These are phyloP conservation scores for Drosophila algonquin DNA, from an alignment of 2,888 invertebrate species.

Conservation along the genomic window DNA sequence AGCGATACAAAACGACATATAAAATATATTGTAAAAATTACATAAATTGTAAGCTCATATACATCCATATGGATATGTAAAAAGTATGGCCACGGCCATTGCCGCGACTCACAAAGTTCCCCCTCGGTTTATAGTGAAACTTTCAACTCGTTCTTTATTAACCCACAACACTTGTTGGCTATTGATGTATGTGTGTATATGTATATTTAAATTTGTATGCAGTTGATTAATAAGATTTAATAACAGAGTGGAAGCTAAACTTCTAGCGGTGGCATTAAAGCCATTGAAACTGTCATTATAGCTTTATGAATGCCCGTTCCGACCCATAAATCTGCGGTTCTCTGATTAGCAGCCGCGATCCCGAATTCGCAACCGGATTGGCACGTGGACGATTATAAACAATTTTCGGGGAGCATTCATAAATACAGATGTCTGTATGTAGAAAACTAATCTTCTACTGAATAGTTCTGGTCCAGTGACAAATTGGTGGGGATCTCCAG, in stretches of 20 bases:
- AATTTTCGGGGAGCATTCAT: background rate
- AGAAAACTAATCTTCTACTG: slow-evolving; percentile 13
- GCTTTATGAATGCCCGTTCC: slow-evolving; percentile 42
- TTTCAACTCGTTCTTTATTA: slow-evolving; percentile 23
- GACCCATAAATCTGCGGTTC: slow-evolving; percentile 33
- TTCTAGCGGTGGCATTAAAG: slow-evolving; percentile 41
- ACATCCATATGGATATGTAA: too few relatives aligned
- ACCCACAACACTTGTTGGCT: slow-evolving; percentile 19
- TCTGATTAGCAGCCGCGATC: slow-evolving; percentile 1
- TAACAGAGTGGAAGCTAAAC: slow-evolving; percentile 29
- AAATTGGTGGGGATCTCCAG: slow-evolving; percentile 14
- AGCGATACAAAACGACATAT: too few relatives aligned
- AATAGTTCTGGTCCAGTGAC: slow-evolving; percentile 31
- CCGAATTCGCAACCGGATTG: slow-evolving; percentile 32
- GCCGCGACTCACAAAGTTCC: too few relatives aligned
- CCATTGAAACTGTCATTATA: slow-evolving; percentile 33
- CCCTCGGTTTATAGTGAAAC: slow-evolving; percentile 16
- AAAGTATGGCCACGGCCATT: too few relatives aligned
- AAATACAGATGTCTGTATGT: background rate
- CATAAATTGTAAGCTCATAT: too few relatives aligned
- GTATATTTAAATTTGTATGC: slow-evolving; percentile 6
- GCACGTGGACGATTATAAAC: slow-evolving; percentile 31
- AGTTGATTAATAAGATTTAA: slow-evolving; percentile 43
- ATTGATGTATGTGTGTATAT: background rate
- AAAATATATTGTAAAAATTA: too few relatives aligned